phyloP scores from a whole-genome alignment of 2,797 vertebrate species.

The Hyperoplus immaculatus region DNA sequence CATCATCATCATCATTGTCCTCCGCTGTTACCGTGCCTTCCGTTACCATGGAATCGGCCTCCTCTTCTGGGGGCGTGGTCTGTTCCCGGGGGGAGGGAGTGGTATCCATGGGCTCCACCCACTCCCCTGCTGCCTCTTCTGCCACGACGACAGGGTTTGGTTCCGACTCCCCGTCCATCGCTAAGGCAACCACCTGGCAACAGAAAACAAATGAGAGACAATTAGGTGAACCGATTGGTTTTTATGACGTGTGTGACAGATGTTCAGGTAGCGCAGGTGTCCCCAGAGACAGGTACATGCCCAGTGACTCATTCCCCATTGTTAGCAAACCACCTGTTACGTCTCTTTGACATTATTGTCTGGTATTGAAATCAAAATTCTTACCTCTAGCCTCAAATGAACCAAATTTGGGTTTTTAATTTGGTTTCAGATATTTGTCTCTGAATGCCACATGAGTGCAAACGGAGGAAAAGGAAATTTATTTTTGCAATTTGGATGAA shows the following conservation, averaged over 20 bases:
- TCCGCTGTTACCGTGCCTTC: conserved; percentile 70
- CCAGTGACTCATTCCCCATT: not conserved
- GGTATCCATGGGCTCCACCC: conserved; percentile 89
- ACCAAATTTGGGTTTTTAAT: not conserved
- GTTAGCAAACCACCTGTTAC: not conserved
- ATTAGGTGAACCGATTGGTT: conserved; percentile 47
- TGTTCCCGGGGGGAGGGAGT: conserved; percentile 86
- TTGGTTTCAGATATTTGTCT: not conserved
- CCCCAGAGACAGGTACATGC: conserved; percentile 26
- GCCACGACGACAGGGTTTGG: conserved; percentile 75
- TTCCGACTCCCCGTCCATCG: conserved; percentile 91
- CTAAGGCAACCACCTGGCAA: conserved; percentile 88
- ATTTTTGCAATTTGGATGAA: not conserved
- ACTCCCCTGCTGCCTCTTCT: conserved; percentile 83
- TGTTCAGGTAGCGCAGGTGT: conserved; percentile 67
- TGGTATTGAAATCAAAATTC: not conserved
- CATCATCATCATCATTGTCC: conserved; percentile 96
- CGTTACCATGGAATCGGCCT: conserved; percentile 85
- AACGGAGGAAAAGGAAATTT: not conserved
- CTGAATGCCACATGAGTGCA: not conserved
- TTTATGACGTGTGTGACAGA: conserved; percentile 50
- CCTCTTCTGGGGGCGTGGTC: conserved; percentile 85
- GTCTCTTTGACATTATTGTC: no score
- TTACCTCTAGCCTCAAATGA: not conserved
- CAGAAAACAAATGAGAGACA: conserved; percentile 58